phyloP scores from a whole-genome alignment of 2,888 invertebrate genomes.

The Eilema griseolum region DNA sequence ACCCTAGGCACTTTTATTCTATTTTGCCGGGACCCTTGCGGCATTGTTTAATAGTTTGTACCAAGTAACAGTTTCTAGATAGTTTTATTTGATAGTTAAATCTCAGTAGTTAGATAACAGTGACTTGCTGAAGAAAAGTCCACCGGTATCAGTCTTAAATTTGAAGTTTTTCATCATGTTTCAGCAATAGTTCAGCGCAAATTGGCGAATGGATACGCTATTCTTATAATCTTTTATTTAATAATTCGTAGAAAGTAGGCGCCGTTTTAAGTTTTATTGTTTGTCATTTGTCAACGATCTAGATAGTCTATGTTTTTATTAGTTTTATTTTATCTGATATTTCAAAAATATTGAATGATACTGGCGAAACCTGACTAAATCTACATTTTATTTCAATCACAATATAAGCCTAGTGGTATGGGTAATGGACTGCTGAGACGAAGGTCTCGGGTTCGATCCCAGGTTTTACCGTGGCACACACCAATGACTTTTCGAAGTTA shows the following conservation, averaged over 20 bases:
- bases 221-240: neutral
- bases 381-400: neutral
- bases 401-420: too few species aligned
- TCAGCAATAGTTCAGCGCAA: slow-evolving; percentile 32
- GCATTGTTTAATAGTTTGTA: too few species aligned
- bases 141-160: slow-evolving; percentile 18
- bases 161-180: slow-evolving; percentile 9
- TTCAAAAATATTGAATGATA: neutral
- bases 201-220: neutral
- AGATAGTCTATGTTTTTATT: neutral
- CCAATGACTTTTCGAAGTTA: too few species aligned
- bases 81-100: slow-evolving; percentile 46
- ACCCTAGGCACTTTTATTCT: too few species aligned
- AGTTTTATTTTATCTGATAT: slow-evolving; percentile 1
- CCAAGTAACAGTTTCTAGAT: slow-evolving; percentile 19
- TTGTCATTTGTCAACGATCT: neutral
- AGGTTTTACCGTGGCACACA: too few species aligned
- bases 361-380: neutral
- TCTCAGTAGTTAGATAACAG: slow-evolving; percentile 45
- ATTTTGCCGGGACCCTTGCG: too few species aligned
- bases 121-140: slow-evolving; percentile 12
- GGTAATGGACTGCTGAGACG: too few species aligned
- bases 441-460: too few species aligned
- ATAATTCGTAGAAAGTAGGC: neutral
- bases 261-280: neutral